Evolutionary conservation across 1,140 invertebrate species (phyloP).

Genomic region (Vanessa tameamea): DNA sequence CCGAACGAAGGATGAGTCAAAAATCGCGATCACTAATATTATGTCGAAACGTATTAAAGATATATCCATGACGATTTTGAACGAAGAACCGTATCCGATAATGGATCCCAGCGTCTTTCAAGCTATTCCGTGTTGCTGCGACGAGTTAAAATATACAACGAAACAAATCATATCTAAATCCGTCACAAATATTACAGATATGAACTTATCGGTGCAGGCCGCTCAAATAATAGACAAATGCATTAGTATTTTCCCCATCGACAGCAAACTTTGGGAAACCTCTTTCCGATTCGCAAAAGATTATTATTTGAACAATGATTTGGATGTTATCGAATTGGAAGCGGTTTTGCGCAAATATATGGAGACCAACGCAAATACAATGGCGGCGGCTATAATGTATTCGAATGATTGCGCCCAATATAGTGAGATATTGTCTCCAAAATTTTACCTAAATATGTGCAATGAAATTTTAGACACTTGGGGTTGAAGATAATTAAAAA

Average conservation of each 20-base stretch:
- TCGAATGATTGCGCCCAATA: conserved; percentile 71
- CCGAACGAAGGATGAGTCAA: conserved; percentile 55
- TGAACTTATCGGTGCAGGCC: conserved; percentile 53
- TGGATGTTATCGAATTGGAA: conserved; percentile 61
- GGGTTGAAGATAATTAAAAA: conserved; percentile 48
- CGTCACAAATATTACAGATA: conserved; percentile 24
- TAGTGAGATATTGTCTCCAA: conserved; percentile 64
- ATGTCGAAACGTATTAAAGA: conserved; percentile 71
- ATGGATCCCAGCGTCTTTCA: conserved; percentile 51
- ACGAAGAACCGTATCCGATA: conserved; percentile 58
- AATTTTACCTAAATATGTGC: conserved; percentile 73
- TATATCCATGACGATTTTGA: conserved; percentile 62
- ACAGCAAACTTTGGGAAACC: conserved; percentile 64
- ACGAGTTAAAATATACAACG: conserved; percentile 61
- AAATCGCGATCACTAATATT: conserved; percentile 55
- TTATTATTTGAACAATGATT: conserved; percentile 66
- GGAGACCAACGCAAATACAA: conserved; percentile 63
- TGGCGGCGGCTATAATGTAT: conserved; percentile 71
- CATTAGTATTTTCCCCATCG: conserved; percentile 65
- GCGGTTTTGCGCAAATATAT: conserved; percentile 66
- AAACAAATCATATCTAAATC: conserved; percentile 37
- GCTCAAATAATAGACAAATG: conserved; percentile 66
- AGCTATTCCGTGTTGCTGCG: conserved; percentile 65
- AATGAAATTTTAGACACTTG: conserved; percentile 70
- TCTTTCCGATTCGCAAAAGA: conserved; percentile 67